Evolutionary conservation across 2,797 vertebrate genomes (phyloP).

Genomic region (Tadarida brasiliensis): DNA sequence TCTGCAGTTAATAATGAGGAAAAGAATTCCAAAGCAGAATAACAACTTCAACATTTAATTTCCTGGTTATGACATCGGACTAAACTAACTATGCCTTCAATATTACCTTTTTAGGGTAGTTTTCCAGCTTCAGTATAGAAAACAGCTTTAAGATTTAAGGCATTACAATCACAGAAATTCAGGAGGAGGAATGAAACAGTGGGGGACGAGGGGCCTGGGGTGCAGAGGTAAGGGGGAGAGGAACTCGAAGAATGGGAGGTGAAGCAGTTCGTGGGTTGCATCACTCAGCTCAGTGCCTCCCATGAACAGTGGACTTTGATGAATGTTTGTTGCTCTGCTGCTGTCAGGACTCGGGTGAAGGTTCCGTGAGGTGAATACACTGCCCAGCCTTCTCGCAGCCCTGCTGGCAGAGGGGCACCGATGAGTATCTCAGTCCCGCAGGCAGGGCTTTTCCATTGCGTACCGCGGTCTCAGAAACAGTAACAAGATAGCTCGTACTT

Average conservation of each 20-base stretch:
- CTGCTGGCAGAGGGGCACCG: too few species aligned
- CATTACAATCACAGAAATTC: not conserved
- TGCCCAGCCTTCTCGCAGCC: too few species aligned
- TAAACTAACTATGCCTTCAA: conserved; percentile 60
- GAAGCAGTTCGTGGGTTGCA: not conserved
- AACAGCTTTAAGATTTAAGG: not conserved
- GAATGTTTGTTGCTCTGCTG: not conserved
- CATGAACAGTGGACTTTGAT: not conserved
- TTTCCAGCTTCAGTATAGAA: not conserved
- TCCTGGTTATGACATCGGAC: conserved; percentile 67
- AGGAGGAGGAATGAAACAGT: not conserved
- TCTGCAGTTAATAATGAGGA: conserved; percentile 66
- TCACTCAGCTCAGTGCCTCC: not conserved
- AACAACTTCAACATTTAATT: conserved; percentile 71
- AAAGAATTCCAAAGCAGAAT: conserved; percentile 65
- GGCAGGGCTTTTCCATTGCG: not conserved
- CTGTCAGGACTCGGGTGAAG: not conserved
- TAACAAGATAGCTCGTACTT: not conserved
- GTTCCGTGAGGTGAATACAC: not conserved
- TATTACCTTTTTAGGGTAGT: not conserved
- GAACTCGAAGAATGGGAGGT: not conserved
- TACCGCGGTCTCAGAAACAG: not conserved
- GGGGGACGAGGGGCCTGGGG: not conserved
- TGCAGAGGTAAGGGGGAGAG: too few species aligned
- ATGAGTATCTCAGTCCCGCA: not conserved